Evolutionary conservation across 2,888 invertebrate species (phyloP), one percentile per base, ranked within the genome.

Genomic region (Eupithecia exiguata): DNA sequence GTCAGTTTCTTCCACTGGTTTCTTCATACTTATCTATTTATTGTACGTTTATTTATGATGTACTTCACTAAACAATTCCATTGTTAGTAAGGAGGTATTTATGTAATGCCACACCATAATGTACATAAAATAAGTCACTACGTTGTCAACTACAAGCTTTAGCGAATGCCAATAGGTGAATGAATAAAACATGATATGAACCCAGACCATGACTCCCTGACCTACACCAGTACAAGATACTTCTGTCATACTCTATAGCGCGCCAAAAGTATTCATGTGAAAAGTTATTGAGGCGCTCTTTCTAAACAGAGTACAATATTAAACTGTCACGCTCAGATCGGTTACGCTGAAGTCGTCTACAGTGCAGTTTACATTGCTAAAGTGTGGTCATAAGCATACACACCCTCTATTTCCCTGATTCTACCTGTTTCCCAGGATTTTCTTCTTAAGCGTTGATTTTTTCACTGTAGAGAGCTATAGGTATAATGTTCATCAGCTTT

Each of bases 171-270:
- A 68, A 53, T 53, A 21, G n/a, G 30, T 10, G 40, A 36, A 67
- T 68, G 68, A 68, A 68, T 68, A 68, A 68, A 68, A 68, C 68
- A 68, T 68, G n/a, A 14, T n/a, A 68, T 68, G 49, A 68, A 68
- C 49, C 49, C n/a, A 36, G 25, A 9, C 67, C 67, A 38, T 53
- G 21, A 21, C 36, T 35, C 53, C 53, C 21, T 30, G 58, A 69
- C 49, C 68, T 68, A 40, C 62, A 62, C 35, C 16, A 58, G 25
- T 25, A 53, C 10, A 58, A 25, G 3, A 58, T 25, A 58, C 25
- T 21, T 58, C 5, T 14, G 25, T 25, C 9, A 21, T n/a, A 53
- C n/a, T 10, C 21, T 14, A 14, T 12, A n/a, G 5, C 10, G 21
- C 21, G 12, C 12, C 4, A 53, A 49, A n/a, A 9, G 10, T 3